phyloP scores from a whole-genome alignment of 2,113 vertebrate species.

The Laticauda laticaudata region DNA sequence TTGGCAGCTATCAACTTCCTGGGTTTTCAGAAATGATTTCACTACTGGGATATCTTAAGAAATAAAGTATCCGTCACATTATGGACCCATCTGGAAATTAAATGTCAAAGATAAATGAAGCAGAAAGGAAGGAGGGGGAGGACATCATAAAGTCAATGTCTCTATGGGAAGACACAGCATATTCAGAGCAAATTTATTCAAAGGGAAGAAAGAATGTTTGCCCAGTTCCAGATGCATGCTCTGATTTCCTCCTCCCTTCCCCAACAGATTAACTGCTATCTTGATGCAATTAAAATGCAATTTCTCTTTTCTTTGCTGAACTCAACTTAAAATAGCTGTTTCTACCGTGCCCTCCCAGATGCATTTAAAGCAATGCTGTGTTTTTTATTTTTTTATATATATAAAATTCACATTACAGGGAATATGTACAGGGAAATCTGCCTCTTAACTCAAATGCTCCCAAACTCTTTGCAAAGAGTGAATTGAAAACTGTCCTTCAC shows the following conservation, averaged over 20 bases:
- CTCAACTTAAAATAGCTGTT: not conserved
- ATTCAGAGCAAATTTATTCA: constrained; percentile 59
- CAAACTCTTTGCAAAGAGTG: not conserved
- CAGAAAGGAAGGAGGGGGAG: constrained; percentile 37
- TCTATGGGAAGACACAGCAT: constrained; percentile 62
- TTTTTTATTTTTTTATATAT: not conserved
- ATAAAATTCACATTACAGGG: not conserved
- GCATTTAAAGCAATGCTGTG: not conserved
- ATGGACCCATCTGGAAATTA: constrained; percentile 70
- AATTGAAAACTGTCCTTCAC: not conserved
- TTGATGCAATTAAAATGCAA: constrained; percentile 23
- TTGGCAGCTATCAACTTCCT: constrained; percentile 27
- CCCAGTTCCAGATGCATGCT: constrained; percentile 49
- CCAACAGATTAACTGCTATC: constrained; percentile 23
- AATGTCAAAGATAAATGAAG: constrained; percentile 69
- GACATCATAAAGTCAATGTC: constrained; percentile 53
- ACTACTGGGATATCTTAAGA: constrained; percentile 47
- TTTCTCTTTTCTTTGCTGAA: constrained; percentile 12
- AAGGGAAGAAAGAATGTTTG: constrained; percentile 52
- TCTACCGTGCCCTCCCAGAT: not conserved
- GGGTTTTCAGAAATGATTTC: constrained; percentile 52
- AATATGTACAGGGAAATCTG: not conserved
- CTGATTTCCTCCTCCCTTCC: not conserved
- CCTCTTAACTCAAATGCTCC: not conserved
- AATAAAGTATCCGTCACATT: constrained; percentile 61